Percentiles rank a stretch among this genome's conserved stretches.
Conservation (phyloP, 2,113 vertebrate species). For the Myotis davidii region DNA sequence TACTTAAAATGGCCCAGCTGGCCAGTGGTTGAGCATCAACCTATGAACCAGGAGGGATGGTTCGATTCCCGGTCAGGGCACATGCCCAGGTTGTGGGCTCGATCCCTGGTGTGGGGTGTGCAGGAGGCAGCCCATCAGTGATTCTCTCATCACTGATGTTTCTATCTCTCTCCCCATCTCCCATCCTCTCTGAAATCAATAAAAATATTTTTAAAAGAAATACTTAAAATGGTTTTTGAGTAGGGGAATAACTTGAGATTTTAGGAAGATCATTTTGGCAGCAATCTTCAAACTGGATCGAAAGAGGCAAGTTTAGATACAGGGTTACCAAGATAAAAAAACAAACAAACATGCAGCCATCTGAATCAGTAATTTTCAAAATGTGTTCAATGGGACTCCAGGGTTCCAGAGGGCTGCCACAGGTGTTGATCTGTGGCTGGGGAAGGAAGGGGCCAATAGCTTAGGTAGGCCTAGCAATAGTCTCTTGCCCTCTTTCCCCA, state of each 20-base stretch:
- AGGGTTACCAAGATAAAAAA: neutral
- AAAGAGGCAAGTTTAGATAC: neutral
- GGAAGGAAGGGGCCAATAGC: neutral
- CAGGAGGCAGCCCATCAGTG: too few species aligned
- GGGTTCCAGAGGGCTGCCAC: neutral
- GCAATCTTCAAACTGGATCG: neutral
- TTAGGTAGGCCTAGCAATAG: neutral
- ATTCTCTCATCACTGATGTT: too few species aligned
- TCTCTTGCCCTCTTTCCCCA: neutral
- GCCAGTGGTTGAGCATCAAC: too few species aligned
- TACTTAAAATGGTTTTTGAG: neutral
- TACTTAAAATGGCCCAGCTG: neutral
- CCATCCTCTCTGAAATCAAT: too few species aligned
- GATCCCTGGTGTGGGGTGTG: too few species aligned
- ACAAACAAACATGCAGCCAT: neutral
- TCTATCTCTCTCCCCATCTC: too few species aligned
- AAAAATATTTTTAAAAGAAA: neutral
- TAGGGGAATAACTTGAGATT: neutral
- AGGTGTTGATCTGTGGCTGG: neutral
- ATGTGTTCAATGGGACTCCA: neutral
- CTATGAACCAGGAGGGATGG: too few species aligned
- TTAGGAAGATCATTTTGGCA: neutral
- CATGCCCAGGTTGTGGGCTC: too few species aligned
- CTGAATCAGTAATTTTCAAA: neutral
- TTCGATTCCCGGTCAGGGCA: too few species aligned